phyloP scores from a whole-genome alignment of 2,113 vertebrate genomes.

The Halichoerus grypus region DNA sequence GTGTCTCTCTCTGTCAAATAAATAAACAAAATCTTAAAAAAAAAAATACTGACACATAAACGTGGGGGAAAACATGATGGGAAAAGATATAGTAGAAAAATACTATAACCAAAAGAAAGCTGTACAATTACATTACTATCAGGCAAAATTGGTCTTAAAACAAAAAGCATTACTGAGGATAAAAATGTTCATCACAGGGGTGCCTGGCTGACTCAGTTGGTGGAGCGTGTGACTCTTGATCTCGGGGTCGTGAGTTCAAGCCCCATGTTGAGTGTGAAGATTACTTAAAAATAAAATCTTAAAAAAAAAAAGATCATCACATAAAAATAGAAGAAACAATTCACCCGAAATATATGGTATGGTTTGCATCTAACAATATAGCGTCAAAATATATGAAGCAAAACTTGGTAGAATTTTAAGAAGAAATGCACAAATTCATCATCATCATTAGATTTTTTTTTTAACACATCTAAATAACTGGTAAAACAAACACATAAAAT shows the following conservation, averaged over 20 bases:
- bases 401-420: background rate
- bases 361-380: background rate
- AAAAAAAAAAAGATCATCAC: background rate
- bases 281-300: background rate
- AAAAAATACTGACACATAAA: background rate
- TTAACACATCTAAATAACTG: background rate
- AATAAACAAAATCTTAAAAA: background rate
- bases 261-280: background rate
- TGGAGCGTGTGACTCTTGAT: background rate
- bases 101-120: background rate
- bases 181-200: background rate
- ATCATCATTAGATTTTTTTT: background rate
- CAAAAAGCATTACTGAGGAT: background rate
- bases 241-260: background rate
- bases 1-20: background rate
- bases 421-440: background rate
- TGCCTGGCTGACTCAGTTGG: background rate
- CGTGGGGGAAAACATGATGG: background rate
- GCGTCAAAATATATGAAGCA: background rate
- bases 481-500: slow-evolving; percentile 27
- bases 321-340: slow-evolving; percentile 32
- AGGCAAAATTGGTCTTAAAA: slow-evolving; percentile 5
- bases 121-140: background rate
- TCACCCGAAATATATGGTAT: background rate
- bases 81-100: background rate